Evolutionary conservation across 2,888 invertebrate genomes (phyloP).

Genomic region (Aspidiotus destructor): DNA sequence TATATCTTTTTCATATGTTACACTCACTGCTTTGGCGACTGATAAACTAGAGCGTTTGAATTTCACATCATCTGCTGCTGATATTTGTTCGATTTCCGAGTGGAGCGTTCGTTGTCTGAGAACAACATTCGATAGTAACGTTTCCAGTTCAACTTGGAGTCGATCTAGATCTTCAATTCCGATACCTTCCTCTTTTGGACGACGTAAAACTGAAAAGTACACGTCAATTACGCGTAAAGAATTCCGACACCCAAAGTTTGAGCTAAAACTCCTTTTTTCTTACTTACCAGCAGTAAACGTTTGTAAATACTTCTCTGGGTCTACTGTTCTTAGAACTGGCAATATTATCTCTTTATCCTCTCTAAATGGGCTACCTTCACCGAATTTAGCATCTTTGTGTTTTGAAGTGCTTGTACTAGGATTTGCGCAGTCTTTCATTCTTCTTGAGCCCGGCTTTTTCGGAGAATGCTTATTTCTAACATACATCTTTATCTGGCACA

Average conservation of each 20-base stretch:
- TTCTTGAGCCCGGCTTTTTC: conserved; percentile 18
- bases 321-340: conserved; percentile 32
- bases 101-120: conserved; percentile 69
- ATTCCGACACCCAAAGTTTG: neutral
- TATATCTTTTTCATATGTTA: neutral
- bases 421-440: conserved; percentile 8
- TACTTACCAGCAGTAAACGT: conserved; percentile 12
- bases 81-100: conserved; percentile 49
- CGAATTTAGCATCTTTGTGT: conserved; percentile 13
- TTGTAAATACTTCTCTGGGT: conserved; percentile 20
- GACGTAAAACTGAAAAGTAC: conserved; percentile 7
- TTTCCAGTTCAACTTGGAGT: conserved; percentile 78
- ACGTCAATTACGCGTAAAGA: no score
- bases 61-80: conserved; percentile 37
- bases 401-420: conserved; percentile 12
- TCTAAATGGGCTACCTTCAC: neutral
- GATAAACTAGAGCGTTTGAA: conserved; percentile 35
- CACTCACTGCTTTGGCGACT: conserved; percentile 23
- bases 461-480: conserved; percentile 24
- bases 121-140: conserved; percentile 70
- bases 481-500: conserved; percentile 10
- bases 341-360: conserved; percentile 35
- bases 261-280: neutral
- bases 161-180: conserved; percentile 73
- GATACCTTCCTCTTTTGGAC: conserved; percentile 20